phyloP scores from a whole-genome alignment of 2,113 vertebrate species.

The Onychostoma macrolepis region DNA sequence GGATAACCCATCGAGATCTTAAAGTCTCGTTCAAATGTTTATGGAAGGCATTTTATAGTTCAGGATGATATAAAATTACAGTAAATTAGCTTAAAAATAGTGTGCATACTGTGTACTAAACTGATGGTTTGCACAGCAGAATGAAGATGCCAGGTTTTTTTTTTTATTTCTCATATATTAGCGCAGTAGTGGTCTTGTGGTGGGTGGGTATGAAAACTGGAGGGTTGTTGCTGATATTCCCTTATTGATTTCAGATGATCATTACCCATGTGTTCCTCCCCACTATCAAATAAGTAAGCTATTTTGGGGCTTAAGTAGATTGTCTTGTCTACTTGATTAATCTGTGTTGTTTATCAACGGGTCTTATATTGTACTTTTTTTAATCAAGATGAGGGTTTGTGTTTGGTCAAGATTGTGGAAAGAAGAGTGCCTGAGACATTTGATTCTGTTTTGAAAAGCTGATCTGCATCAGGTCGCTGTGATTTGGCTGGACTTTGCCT shows the following conservation, averaged over 20 bases:
- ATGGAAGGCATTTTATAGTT: not conserved
- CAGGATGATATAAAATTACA: not conserved
- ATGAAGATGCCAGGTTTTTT: not conserved
- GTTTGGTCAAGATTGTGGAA: not conserved
- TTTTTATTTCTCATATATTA: not conserved
- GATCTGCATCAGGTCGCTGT: not conserved
- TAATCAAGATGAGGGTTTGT: not conserved
- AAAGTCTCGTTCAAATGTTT: not conserved
- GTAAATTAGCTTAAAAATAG: not conserved
- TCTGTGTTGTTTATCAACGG: not conserved
- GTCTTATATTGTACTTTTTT: not conserved
- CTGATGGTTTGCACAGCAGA: not conserved
- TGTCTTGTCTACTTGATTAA: not conserved
- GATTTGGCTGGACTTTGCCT: constrained; percentile 11
- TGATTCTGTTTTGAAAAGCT: not conserved
- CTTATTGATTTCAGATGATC: not conserved
- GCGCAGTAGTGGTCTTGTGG: not conserved
- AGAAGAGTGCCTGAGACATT: not conserved
- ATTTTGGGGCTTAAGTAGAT: not conserved
- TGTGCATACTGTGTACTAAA: not conserved
- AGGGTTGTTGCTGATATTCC: not conserved
- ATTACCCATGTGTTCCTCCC: not conserved
- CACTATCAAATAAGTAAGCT: not conserved
- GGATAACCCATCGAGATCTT: not conserved
- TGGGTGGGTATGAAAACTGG: not conserved